Evolutionary conservation across 2,797 vertebrate species (phyloP), one percentile per base, ranked within the genome.

Genomic region (Limnodromus scolopaceus): DNA sequence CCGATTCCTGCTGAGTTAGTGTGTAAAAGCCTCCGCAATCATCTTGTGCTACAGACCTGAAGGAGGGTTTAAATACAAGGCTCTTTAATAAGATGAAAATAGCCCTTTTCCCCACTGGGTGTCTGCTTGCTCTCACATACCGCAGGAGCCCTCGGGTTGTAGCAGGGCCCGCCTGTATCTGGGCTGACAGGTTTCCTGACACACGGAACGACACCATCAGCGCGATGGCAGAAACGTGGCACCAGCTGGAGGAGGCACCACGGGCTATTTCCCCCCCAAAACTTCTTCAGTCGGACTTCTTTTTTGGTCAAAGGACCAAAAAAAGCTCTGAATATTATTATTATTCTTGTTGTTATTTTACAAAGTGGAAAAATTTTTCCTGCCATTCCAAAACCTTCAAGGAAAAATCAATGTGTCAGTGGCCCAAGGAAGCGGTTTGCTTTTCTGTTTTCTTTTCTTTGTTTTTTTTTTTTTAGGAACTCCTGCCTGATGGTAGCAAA

Each of bases 121-220:
- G 81, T 41, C 79, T 84, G 82, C 71, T 48, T 3, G 65, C 16
- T 82, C 45, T 68, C 43, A 27, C 63, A 2, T 16, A 72, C 87
- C 2, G 16, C 57, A 2, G 11, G 64, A 93, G 72, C 76, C 55
- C 61, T 53, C 1, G 4, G 71, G 68, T 69, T 34, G 64, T 74
- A 79, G 54, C 39, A 16, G 92, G 91, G 69, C 69, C 64, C 2
- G 27, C 32, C 77, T 87, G 72, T 14, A 46, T 16, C 28, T 48
- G 82, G 55, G 89, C 78, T 95, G 87, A 48, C 51, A 43, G 75
- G 58, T 84, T 95, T 86, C 84, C 92, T 46, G 25, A 63, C 27
- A 3, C 43, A 13, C 46, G 2, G 2, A 32, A 13, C 6, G 1
- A 6, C 60, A 1, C 68, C 16, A 19, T 60, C 95, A 60, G 68